phyloP scores from a whole-genome alignment of 2,888 invertebrate species.

The Mythimna loreyi region DNA sequence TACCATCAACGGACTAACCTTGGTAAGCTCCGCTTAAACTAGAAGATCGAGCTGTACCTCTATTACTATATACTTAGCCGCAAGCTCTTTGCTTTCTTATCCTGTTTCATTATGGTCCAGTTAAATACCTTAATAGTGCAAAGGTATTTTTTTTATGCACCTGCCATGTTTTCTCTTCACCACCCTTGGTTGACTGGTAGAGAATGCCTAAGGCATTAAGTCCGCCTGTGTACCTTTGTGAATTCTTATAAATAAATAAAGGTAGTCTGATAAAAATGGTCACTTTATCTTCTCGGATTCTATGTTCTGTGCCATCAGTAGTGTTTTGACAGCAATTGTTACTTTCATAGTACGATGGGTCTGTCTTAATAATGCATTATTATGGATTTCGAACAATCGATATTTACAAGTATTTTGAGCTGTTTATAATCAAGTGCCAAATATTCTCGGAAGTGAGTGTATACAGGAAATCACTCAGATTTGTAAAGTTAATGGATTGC shows the following conservation, averaged over 20 bases:
- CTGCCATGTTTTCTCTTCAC: no score
- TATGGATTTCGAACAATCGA: slow-evolving; percentile 34
- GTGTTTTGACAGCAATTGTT: slow-evolving; percentile 15
- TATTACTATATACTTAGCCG: no score
- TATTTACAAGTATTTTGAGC: slow-evolving; percentile 28
- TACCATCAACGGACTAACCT: no score
- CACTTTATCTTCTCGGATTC: slow-evolving; percentile 1
- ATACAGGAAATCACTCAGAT: slow-evolving; percentile 34
- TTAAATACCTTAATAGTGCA: not conserved
- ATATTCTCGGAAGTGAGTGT: slow-evolving; percentile 43
- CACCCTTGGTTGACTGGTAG: no score
- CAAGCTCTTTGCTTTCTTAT: no score
- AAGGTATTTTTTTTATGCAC: no score
- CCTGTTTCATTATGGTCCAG: not conserved
- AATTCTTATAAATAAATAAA: no score
- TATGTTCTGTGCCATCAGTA: slow-evolving; percentile 1
- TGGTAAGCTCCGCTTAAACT: no score
- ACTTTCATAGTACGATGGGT: not conserved
- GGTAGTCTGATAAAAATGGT: not conserved
- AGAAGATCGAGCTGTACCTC: no score
- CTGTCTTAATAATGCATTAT: not conserved
- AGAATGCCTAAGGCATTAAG: no score
- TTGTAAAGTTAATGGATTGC: slow-evolving; percentile 23
- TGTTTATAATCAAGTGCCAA: slow-evolving; percentile 54
- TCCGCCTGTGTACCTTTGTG: no score